These are phyloP conservation scores for Globodera rostochiensis DNA, from an alignment of 1,140 invertebrate genomes.

Conservation along the genomic window DNA sequence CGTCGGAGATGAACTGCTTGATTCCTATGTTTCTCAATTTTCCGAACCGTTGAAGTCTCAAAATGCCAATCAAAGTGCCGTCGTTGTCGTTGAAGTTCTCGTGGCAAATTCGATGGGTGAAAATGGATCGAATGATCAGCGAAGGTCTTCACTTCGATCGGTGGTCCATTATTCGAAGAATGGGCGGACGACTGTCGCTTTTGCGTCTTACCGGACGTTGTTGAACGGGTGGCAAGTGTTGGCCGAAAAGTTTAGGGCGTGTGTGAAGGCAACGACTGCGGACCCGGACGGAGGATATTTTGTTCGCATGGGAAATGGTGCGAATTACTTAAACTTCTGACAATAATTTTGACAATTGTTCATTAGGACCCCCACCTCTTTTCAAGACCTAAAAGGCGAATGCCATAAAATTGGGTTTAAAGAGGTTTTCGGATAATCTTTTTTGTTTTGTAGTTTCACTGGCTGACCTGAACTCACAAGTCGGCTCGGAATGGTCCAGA, in stretches of 20 bases:
- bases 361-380: too few species aligned
- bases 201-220: background rate
- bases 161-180: background rate
- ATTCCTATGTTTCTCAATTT: background rate
- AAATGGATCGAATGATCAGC: background rate
- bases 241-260: background rate
- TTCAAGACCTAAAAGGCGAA: background rate
- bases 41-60: background rate
- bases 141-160: background rate
- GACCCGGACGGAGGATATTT: background rate
- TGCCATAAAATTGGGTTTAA: background rate
- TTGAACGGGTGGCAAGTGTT: background rate
- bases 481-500: constrained; percentile 45
- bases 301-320: background rate
- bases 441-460: background rate
- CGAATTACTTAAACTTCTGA: too few species aligned
- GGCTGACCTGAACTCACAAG: background rate
- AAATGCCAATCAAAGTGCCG: background rate
- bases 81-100: background rate
- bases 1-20: background rate
- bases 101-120: background rate
- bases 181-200: background rate
- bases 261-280: background rate
- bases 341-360: too few species aligned
- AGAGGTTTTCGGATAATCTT: background rate